phyloP scores from a whole-genome alignment of 2,797 vertebrate genomes.

The Lacerta bilineata region DNA sequence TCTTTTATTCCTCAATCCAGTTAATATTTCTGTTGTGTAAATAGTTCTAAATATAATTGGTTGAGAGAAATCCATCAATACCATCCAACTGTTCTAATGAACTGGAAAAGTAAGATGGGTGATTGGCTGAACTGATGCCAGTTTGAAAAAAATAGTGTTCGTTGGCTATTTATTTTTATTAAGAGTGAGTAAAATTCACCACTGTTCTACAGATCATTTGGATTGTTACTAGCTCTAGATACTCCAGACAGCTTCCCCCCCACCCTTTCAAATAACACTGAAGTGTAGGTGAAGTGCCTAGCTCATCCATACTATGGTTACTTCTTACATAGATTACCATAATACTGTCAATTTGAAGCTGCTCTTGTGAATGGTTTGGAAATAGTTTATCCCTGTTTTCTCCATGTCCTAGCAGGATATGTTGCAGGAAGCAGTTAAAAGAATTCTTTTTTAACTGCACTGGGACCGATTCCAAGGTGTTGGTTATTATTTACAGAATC shows the following conservation, averaged over 20 bases:
- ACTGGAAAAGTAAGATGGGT: not conserved
- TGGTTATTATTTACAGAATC: not conserved
- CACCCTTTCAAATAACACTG: not conserved
- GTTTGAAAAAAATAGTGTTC: not conserved
- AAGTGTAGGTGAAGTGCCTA: not conserved
- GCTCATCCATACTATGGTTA: not conserved
- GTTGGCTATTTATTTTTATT: not conserved
- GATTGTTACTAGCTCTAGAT: not conserved
- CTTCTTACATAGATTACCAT: not conserved
- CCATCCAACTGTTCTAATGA: not conserved
- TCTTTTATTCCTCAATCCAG: not conserved
- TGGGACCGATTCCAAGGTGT: not conserved
- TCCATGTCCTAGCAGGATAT: not conserved
- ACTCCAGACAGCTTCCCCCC: not conserved
- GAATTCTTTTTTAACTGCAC: not conserved
- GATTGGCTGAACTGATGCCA: slow-evolving; percentile 8
- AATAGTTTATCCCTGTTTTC: not conserved
- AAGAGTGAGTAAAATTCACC: not conserved
- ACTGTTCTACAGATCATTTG: not conserved
- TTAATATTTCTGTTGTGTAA: not conserved
- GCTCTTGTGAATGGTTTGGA: not conserved
- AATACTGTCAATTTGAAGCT: not conserved
- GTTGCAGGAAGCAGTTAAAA: not conserved
- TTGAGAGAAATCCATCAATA: not conserved
- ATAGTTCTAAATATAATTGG: not conserved